A percentile compares a stretch with the other conserved stretches of the same genome.
phyloP scores from a whole-genome alignment of 2,113 vertebrate species.

The Hyperoodon ampullatus region DNA sequence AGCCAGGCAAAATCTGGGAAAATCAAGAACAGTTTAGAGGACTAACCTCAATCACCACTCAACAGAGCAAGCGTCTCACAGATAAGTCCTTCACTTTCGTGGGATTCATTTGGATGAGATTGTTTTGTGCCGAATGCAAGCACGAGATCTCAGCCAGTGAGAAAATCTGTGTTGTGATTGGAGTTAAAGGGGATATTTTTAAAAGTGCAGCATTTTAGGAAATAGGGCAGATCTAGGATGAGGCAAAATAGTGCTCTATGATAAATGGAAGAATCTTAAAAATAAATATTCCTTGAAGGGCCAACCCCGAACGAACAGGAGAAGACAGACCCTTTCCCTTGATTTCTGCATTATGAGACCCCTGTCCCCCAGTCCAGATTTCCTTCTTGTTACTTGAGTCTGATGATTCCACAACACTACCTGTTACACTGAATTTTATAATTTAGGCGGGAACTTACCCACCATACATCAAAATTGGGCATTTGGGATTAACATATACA shows the following conservation, averaged over 20 bases:
- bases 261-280: not conserved
- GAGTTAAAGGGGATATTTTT: not conserved
- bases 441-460: not conserved
- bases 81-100: not conserved
- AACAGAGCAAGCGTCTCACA: not conserved
- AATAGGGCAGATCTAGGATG: not conserved
- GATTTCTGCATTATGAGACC: not conserved
- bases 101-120: not conserved
- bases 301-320: not conserved
- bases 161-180: not conserved
- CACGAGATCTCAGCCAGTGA: not conserved
- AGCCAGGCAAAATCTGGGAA: not conserved
- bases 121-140: not conserved
- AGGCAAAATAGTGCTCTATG: conserved; percentile 21
- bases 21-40: not conserved
- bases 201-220: not conserved
- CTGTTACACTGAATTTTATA: not conserved
- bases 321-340: not conserved
- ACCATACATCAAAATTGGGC: not conserved
- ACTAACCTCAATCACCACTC: not conserved
- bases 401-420: not conserved
- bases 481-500: too few species aligned
- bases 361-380: not conserved
- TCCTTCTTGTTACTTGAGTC: not conserved
- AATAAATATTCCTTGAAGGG: not conserved